A percentile compares a stretch with the other conserved stretches of the same genome.
phyloP scores from a whole-genome alignment of 2,113 vertebrate genomes.

The Coptodon bakossiorum region DNA sequence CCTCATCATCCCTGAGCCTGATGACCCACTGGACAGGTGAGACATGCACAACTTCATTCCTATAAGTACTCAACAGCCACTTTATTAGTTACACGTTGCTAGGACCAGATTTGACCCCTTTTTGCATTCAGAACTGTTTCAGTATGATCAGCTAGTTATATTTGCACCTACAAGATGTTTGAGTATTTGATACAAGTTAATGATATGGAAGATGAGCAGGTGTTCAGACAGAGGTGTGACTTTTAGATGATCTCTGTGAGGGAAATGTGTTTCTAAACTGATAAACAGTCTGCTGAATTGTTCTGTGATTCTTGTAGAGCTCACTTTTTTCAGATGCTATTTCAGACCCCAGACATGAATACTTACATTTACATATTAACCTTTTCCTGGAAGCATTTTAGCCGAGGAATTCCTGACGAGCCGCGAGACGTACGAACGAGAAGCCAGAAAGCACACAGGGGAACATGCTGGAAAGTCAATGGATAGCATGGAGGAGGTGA shows the following conservation, averaged over 20 bases:
- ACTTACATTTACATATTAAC: neutral
- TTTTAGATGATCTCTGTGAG: neutral
- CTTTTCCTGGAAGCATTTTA: slow-evolving; percentile 33
- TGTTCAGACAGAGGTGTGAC: neutral
- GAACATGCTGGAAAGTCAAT: slow-evolving; percentile 33
- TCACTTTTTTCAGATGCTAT: neutral
- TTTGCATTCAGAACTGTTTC: rapidly evolving
- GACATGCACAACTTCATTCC: neutral
- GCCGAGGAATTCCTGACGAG: slow-evolving; percentile 56
- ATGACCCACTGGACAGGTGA: slow-evolving; percentile 65
- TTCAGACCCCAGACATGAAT: neutral
- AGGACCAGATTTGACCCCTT: neutral
- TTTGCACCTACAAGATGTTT: neutral
- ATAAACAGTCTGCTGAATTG: neutral
- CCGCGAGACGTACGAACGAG: slow-evolving; percentile 9
- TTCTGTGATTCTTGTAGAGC: neutral
- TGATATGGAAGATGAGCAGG: neutral
- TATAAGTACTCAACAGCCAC: neutral
- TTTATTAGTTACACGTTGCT: neutral
- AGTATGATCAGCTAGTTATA: rapidly evolving
- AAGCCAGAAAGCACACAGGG: slow-evolving; percentile 45
- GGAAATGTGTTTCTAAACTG: neutral
- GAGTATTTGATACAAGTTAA: neutral
- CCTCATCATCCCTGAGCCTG: slow-evolving; percentile 61
- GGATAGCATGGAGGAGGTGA: slow-evolving; percentile 59